Percentiles rank a stretch among this genome's conserved stretches.
These are phyloP conservation scores for Mactromeris polynyma DNA, from an alignment of 2,888 invertebrate genomes.

Conservation along the genomic window DNA sequence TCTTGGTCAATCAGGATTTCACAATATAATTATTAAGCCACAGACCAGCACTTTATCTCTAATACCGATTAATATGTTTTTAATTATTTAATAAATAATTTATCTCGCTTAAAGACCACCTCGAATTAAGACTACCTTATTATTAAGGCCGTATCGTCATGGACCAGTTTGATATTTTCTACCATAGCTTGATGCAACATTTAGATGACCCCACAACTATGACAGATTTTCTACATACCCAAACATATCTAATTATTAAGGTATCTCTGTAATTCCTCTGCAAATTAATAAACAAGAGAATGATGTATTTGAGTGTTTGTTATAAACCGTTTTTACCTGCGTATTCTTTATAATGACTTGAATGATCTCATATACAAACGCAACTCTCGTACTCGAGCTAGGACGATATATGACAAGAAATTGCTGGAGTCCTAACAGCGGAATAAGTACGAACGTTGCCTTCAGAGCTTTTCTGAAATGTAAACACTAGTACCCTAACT, in stretches of 20 bases:
- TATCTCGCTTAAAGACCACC: too few relatives aligned
- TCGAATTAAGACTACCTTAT: too few relatives aligned
- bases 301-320: too few relatives aligned
- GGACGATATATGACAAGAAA: constrained; percentile 85
- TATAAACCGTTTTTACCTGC: constrained; percentile 45
- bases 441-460: constrained; percentile 85
- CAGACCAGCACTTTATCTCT: neutral
- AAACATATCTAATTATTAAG: neutral
- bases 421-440: constrained; percentile 85
- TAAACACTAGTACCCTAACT: too few relatives aligned
- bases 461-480: constrained; percentile 83
- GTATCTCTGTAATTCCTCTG: neutral
- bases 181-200: neutral
- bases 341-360: constrained; percentile 58
- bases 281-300: neutral
- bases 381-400: constrained; percentile 47
- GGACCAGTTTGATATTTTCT: neutral
- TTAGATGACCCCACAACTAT: neutral
- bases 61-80: neutral
- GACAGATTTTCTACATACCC: neutral
- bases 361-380: constrained; percentile 57
- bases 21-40: neutral
- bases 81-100: too few relatives aligned
- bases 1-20: too few relatives aligned
- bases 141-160: neutral